Base-by-base conservation (phyloP, 2,113 vertebrate species). In the Oncorhynchus nerka region DNA sequence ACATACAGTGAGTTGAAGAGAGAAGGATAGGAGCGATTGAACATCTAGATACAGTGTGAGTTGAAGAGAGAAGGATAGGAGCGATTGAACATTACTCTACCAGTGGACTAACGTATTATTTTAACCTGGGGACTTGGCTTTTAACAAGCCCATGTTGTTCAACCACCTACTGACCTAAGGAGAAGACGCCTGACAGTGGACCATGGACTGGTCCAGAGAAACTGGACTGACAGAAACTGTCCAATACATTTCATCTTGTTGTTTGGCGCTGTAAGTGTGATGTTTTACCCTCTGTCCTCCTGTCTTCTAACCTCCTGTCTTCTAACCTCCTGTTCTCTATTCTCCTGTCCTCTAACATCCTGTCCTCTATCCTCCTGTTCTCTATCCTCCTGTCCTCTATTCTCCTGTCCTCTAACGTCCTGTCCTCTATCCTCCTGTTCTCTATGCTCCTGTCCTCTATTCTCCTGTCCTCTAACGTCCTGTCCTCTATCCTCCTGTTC, bases 21-120 rank as follows among this genome's bases (percentile, higher is more conserved):
- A 55, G 49, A 49, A 30, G 51, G 8, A 45, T 2, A 73, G 30
- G 71, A 73, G n/a, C 9, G 32, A 74, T n/a, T 24, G 34, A 22
- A 9, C 45, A 26, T 49, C 11, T 83, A n/a, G 11, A 80, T 30
- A 30, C 1, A 30, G 11, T 55, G 22, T 30, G 64, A 66, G 64
- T 66, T 66, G 26, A 28, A 24, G 16, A 55, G 3, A 55, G 49
- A 49, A 30, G 51, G 8, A 45, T 2, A 73, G 30, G 71, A 73
- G n/a, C 9, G 32, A 74, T n/a, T 24, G 34, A 22, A 26, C 26
- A 26, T 24, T 70, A 9, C 24, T 49, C 11, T 84, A 45, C 81
- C 2, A 45, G 8, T 75, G 89, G 90, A 84, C 88, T 78, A 12
- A 12, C 79, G 82, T 86, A 34, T 88, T 80, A 28, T 9, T 57